Evolutionary conservation across 2,888 invertebrate genomes (phyloP).

Genomic region (Octodonta nipae): DNA sequence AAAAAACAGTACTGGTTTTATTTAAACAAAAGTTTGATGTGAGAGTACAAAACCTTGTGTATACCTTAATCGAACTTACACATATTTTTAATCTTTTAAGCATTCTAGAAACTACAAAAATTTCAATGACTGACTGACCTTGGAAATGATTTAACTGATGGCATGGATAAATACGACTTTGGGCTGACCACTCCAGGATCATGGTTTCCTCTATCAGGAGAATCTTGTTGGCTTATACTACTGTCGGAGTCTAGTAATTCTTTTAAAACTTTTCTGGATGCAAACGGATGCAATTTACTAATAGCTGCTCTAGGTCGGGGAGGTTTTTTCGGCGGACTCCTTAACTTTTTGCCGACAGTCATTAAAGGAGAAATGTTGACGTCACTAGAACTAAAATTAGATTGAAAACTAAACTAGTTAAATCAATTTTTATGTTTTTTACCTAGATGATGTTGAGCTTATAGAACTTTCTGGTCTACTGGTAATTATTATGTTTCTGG

Average conservation of each 20-base stretch:
- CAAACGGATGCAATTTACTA: slow-evolving; percentile 30
- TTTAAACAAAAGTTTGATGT: no score
- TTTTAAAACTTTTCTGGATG: slow-evolving; percentile 18
- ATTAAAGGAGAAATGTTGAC: slow-evolving; percentile 33
- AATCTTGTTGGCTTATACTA: slow-evolving; percentile 24
- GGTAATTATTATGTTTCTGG: slow-evolving; percentile 9
- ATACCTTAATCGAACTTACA: no score
- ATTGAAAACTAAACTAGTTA: neutral
- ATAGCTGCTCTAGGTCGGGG: slow-evolving; percentile 28
- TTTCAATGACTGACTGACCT: slow-evolving; percentile 37
- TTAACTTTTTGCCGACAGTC: slow-evolving; percentile 25
- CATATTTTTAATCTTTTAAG: no score
- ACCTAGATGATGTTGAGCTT: slow-evolving; percentile 24
- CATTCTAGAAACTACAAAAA: no score
- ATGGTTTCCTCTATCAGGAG: slow-evolving; percentile 25
- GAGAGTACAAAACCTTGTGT: no score
- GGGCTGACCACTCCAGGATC: slow-evolving; percentile 38
- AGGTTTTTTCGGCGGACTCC: slow-evolving; percentile 24
- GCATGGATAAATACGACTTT: slow-evolving; percentile 75
- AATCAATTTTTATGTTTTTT: slow-evolving; percentile 2
- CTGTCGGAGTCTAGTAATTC: slow-evolving; percentile 29
- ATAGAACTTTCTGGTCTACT: slow-evolving; percentile 25
- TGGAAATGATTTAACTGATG: slow-evolving; percentile 73
- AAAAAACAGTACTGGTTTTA: no score
- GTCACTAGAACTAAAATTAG: no score